These are phyloP conservation scores for Euleptes europaea DNA, from an alignment of 2,113 vertebrate genomes.

Conservation along the genomic window DNA sequence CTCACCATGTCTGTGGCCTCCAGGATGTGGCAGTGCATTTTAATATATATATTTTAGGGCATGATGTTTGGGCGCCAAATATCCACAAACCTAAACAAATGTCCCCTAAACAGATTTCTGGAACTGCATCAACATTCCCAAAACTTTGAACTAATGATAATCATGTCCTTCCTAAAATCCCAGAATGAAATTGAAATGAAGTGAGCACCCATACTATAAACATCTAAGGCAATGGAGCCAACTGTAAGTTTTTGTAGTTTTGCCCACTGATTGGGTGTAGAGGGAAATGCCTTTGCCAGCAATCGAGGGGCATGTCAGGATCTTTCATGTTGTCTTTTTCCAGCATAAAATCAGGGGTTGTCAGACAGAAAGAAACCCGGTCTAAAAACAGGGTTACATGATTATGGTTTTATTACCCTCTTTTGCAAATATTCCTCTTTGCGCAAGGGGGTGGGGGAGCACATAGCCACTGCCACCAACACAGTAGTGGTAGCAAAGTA, in stretches of 20 bases:
- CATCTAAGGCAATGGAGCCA: too few species aligned
- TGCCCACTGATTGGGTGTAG: background rate
- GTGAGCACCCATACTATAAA: background rate
- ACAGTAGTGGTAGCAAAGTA: constrained; percentile 5
- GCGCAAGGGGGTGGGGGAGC: too few species aligned
- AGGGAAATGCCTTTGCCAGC: background rate
- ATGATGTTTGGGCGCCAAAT: too few species aligned
- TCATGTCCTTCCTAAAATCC: too few species aligned
- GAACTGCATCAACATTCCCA: too few species aligned
- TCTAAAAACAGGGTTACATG: constrained; percentile 41
- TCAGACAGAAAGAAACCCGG: background rate
- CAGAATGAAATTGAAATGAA: background rate
- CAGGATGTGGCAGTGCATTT: too few species aligned
- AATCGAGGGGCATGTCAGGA: background rate
- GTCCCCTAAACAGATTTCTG: too few species aligned
- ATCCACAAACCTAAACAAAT: too few species aligned
- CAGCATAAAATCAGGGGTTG: background rate
- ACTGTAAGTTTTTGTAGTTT: background rate
- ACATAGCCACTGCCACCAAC: constrained; percentile 36
- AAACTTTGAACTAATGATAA: too few species aligned
- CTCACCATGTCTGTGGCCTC: too few species aligned
- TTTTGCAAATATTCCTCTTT: constrained; percentile 45
- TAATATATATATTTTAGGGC: too few species aligned
- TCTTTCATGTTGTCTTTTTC: background rate
- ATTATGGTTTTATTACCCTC: constrained; percentile 54